Evolutionary conservation across 1,140 invertebrate genomes (phyloP), one percentile per base, ranked within the genome.

Genomic region (Lepeophtheirus salmonis): DNA sequence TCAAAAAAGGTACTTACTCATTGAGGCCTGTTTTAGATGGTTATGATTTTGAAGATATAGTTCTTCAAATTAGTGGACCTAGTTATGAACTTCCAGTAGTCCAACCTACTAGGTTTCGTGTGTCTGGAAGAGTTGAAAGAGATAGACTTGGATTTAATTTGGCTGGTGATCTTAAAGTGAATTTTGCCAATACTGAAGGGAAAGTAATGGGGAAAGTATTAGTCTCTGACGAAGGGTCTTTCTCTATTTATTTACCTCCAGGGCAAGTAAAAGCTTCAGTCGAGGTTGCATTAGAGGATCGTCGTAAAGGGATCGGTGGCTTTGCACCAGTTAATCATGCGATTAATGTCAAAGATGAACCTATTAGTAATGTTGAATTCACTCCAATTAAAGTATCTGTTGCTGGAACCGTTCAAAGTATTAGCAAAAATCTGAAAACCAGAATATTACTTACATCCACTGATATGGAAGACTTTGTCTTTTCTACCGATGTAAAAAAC

Each of bases 401-500:
- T 14, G 50, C 4, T 4, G 50, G 50, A 12, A 13, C n/a, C n/a
- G 50, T 22, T 6, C 20, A 13, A 18, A 18, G 12, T 10, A 16
- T 21, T 4, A 16, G 12, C 6, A 52, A 21, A 13, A 21, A 21
- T 18, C 6, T 16, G 4, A 16, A 10, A 52, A 22, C n/a, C 4
- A 22, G 20, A 16, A 12, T 52, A 12, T 12, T 52, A 18, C 10
- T 52, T 4, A 21, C 50, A 4, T 52, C 21, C 4, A 52, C 4
- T 10, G 21, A 18, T 18, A 22, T 18, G n/a, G 50, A 22, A 16
- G 50, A 18, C n/a, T 6, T 22, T 4, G n/a, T 22, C 50, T 16
- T 18, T 10, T 22, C n/a, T 12, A 16, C 50, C 20, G n/a, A 16
- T 52, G 50, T 52, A 12, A 71, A 76, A 55, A 76, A 74, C 55